phyloP scores from a whole-genome alignment of 2,113 vertebrate species.

The Mastomys natalensis region DNA sequence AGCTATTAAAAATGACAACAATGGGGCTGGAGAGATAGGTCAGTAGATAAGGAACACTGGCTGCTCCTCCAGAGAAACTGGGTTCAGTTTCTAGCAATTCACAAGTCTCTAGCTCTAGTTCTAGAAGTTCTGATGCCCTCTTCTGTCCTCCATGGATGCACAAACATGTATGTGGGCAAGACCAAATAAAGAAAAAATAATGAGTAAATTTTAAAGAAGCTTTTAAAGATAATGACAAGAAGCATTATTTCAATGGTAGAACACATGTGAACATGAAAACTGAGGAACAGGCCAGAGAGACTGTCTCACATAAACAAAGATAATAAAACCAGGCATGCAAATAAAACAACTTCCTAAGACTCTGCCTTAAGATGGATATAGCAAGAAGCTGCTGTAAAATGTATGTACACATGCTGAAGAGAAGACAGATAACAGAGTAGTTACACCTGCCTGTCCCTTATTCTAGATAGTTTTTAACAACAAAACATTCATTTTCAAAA shows the following conservation, averaged over 20 bases:
- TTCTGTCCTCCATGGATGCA: background rate
- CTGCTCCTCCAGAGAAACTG: background rate
- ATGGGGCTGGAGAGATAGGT: background rate
- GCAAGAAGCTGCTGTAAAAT: too few relatives aligned
- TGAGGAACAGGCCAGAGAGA: background rate
- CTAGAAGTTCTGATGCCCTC: background rate
- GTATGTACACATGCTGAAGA: background rate
- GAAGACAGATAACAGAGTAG: constrained; percentile 8
- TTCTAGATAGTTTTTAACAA: constrained; percentile 1
- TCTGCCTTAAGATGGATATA: background rate
- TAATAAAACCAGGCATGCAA: background rate
- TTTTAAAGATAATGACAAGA: background rate
- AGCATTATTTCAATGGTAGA: background rate
- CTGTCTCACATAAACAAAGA: background rate
- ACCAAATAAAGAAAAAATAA: background rate
- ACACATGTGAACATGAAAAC: background rate
- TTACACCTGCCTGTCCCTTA: background rate
- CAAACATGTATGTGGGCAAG: background rate
- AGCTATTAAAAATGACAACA: constrained; percentile 33
- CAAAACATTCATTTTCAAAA: constrained; percentile 39
- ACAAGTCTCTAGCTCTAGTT: background rate
- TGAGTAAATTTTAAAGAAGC: background rate
- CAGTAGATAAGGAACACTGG: background rate
- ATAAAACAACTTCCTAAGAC: background rate
- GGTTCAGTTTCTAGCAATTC: background rate